Evolutionary conservation across 2,113 vertebrate species (phyloP).

Genomic region (Lampris incognitus): DNA sequence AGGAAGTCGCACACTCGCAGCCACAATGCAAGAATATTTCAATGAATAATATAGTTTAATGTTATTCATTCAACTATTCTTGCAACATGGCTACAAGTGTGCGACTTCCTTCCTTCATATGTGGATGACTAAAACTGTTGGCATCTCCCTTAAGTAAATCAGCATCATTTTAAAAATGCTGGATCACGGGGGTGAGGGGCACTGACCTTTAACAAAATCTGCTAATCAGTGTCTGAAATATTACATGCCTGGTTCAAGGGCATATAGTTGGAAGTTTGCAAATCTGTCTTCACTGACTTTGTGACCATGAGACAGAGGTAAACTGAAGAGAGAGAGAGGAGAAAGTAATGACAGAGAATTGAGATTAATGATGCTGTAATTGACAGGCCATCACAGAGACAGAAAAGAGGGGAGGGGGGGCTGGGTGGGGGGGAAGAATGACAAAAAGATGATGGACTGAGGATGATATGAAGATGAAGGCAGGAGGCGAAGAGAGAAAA

Average conservation of each 20-base stretch:
- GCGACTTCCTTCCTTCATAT: no score
- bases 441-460: neutral
- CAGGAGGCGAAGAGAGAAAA: slow-evolving; percentile 16
- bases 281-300: slow-evolving; percentile 17
- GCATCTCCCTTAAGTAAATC: no score
- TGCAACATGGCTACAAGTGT: no score
- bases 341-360: slow-evolving; percentile 37
- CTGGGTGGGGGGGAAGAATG: neutral
- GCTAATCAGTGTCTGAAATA: no score
- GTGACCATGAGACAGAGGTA: slow-evolving; percentile 37
- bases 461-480: slow-evolving; percentile 15
- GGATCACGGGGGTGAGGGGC: no score
- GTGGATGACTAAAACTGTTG: no score
- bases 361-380: slow-evolving; percentile 56
- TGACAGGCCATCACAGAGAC: slow-evolving; percentile 42
- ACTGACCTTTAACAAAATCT: no score
- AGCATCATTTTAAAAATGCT: no score
- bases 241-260: slow-evolving; percentile 16
- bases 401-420: slow-evolving; percentile 19
- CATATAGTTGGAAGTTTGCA: slow-evolving; percentile 12
- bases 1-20: no score
- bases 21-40: no score
- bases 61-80: no score
- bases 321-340: slow-evolving; percentile 28
- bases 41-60: no score